phyloP scores from a whole-genome alignment of 2,113 vertebrate genomes.

The Hyla sarda region DNA sequence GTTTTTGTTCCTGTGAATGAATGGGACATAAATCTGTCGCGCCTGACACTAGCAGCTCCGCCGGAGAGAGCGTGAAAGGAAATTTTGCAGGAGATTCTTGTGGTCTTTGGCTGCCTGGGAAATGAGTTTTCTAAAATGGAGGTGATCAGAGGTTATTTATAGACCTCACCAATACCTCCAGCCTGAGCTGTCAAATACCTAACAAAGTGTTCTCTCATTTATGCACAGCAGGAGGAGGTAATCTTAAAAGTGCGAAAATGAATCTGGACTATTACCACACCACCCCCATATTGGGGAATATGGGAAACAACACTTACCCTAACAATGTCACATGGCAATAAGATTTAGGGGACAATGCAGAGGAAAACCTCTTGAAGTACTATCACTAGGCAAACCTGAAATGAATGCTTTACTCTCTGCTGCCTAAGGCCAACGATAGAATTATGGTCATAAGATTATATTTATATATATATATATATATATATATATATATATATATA shows the following conservation, averaged over 20 bases:
- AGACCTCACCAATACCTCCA: slow-evolving; percentile 74
- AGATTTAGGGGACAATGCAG: neutral
- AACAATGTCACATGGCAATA: neutral
- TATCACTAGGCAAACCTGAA: too few species aligned
- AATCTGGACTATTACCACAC: neutral
- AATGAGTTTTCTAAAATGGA: slow-evolving; percentile 82
- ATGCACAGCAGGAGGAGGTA: slow-evolving; percentile 63
- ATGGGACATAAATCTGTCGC: slow-evolving; percentile 81
- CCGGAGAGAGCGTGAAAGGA: slow-evolving; percentile 73
- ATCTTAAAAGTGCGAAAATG: slow-evolving; percentile 34
- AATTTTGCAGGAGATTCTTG: slow-evolving; percentile 77
- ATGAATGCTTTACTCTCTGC: too few species aligned
- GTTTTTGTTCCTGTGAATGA: slow-evolving; percentile 83
- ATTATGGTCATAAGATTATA: too few species aligned
- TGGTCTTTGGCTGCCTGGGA: slow-evolving; percentile 78
- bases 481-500: too few species aligned
- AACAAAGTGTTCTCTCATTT: slow-evolving; percentile 75
- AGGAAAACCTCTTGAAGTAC: neutral
- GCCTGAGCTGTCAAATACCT: slow-evolving; percentile 69
- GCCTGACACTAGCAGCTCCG: slow-evolving; percentile 72
- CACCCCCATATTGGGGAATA: neutral
- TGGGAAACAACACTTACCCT: neutral
- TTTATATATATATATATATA: too few species aligned
- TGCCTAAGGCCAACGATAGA: too few species aligned
- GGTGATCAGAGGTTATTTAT: slow-evolving; percentile 82